phyloP scores from a whole-genome alignment of 1,140 invertebrate species.

The Lethocerus indicus region DNA sequence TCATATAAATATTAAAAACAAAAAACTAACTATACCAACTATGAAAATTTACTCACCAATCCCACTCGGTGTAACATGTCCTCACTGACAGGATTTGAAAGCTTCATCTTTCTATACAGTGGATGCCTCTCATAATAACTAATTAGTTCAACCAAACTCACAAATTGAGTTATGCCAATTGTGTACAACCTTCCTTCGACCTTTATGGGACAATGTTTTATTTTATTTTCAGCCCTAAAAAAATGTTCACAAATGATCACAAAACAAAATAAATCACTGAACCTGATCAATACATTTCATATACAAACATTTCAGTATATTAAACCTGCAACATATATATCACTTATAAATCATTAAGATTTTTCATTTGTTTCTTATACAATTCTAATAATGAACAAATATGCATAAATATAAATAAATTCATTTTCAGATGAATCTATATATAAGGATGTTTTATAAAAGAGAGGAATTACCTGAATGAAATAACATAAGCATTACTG shows the following conservation, averaged over 20 bases:
- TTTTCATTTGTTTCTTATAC: no score
- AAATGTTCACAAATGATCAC: background rate
- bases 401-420: no score
- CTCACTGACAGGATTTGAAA: conserved; percentile 74
- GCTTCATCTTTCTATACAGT: conserved; percentile 75
- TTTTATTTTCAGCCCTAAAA: conserved; percentile 71
- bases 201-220: conserved; percentile 89
- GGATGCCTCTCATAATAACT: conserved; percentile 80
- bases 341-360: no score
- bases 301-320: no score
- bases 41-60: conserved; percentile 39
- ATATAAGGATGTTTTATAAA: no score
- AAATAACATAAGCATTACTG: conserved; percentile 75
- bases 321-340: no score
- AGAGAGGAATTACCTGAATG: conserved; percentile 74
- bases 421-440: no score
- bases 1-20: no score
- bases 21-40: no score
- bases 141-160: conserved; percentile 84
- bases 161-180: conserved; percentile 81
- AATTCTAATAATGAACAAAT: no score
- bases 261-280: background rate
- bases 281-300: no score
- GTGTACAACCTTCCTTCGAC: conserved; percentile 78
- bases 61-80: conserved; percentile 46